Evolutionary conservation across 2,888 invertebrate species (phyloP), one percentile per base, ranked within the genome.

Genomic region (Pimpla rufipes): DNA sequence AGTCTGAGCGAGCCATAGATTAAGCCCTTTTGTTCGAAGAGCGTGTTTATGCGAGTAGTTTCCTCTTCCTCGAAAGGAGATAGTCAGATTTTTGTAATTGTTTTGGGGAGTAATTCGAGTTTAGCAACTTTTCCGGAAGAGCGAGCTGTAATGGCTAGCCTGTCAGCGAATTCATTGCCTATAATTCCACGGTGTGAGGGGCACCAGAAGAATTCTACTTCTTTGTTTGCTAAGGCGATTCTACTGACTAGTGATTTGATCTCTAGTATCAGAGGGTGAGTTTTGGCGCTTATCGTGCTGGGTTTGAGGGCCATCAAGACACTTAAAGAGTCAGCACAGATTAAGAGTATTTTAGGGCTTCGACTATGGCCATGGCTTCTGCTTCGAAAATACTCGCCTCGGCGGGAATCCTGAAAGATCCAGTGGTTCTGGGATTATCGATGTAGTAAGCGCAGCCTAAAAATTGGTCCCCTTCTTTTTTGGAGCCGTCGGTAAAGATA

Each of bases 231-330:
- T 7, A 29, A 10, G 1, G 64, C 3, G 10, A 40, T 7, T 64
- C 64, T 64, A 5, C 40, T 10, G 6, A 21, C 10, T 16, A 64
- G 21, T 8, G 64, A 64, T 16, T 64, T 64, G 18, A 64, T 64
- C 4, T 64, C 64, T 11, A 64, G 18, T 11, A 64, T 40, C 1
- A 64, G 18, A 3, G 64, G 64, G 13, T 64, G 40, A 18, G 29
- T 11, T 42, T 16, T 64, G 1, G 64, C 29, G 11, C 42, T 40
- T 2, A 64, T 8, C 3, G 40, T 21, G 10, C 10, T 16, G 4
- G 64, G 3, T 29, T 29, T 7, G 1, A 64, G 40, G 4, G 64
- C 64, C 11, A 18, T 29, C 10, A 64, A 10, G 40, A 42, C 40
- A 42, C 64, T 64, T 10, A 42, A 42, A 3, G 40, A 64, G 42